Evolutionary conservation across 2,113 vertebrate genomes (phyloP), one percentile per base, ranked within the genome.

Genomic region (Lepidothrix coronata): DNA sequence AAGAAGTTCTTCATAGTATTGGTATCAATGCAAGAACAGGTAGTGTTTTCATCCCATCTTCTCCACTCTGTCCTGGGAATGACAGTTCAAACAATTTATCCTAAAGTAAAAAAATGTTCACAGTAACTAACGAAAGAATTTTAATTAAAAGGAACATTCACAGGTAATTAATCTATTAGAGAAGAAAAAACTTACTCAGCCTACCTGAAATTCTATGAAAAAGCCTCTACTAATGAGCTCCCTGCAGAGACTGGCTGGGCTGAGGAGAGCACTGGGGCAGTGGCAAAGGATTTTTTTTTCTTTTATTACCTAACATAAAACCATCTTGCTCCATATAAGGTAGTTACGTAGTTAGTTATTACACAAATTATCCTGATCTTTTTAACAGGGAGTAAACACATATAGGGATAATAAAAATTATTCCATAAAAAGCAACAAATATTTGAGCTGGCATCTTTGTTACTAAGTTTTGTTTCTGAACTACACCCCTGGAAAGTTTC

Each of bases 161-260:
- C 30, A 55, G 22, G 73, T 65, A 71, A 77, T 84, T 72, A 67
- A 84, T 52, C 35, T 67, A 57, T 12, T 67, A 66, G 24, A 48
- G 6, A 72, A 8, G 35, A 78, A 93, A 78, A 90, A 73, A 62
- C 22, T 51, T 85, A 25, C 5, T 51, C 13, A 52, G 18, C 65
- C 84, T 95, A 95, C 95, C 84, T 72, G 65, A 93, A 91, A 49
- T 74, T 71, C 67, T 77, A 19, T 23, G 48, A 67, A 86, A 92
- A 93, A 43, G 21, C 10, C 75, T 19, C 73, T 23, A 67, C 61
- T 81, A 87, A 44, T 18, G 33, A 95, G 76, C 52, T 89, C 59
- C 33, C 22, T 0, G 2, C 6, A 35, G 83, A 89, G 43, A 63
- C 24, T 7, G 11, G 19, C 55, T 28, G 57, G 5, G 33, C 58